Evolutionary conservation across 2,888 invertebrate genomes (phyloP), one percentile per base, ranked within the genome.

Genomic region (Branchipolynoe longqiensis): DNA sequence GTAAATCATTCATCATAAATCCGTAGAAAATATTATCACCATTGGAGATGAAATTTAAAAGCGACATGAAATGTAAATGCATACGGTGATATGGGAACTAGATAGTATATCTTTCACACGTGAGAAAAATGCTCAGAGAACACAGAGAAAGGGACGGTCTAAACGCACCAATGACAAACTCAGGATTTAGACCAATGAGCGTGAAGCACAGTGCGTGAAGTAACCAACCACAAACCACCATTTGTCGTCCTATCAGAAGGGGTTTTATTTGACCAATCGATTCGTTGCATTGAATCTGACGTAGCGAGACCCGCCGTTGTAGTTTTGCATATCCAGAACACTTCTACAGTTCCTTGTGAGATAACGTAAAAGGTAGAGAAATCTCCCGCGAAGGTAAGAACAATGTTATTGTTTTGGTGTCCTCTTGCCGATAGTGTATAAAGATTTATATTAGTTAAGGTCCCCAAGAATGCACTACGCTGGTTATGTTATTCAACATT

Each of bases 321-420:
- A 12, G 31, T 84, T 69, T 59, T 59, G 84, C 84, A 84, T 84
- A 84, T 64, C 28, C 28, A 73, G 69, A 62, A 12, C 59, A 73
- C 8, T 48, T 40, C 84, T 56, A 84, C 31, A 84, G 84, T 84
- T 69, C 84, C 40, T 84, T 25, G 69, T 73, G 84, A 69, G 84
- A 41, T 12, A 78, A 41, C 41, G 25, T 41, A 78, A 41, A 41
- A 25, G 54, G 31, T 18, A 54, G 25, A n/a, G 78, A 78, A 14
- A 78, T 78, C 41, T n/a, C 6, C 48, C 78, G 22, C 18, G 48
- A 78, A 78, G 78, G 78, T 78, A 78, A 78, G 78, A 2, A 48
- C 25, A 28, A 28, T 41, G 18, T n/a, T 78, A 18, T 78, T 78
- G 78, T 78, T 48, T 48, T 48, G 6, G 8, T 41, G 12, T 25